Percentiles rank a stretch among this genome's conserved stretches.
Conservation (phyloP, 2,113 vertebrate genomes). For the Oncorhynchus tshawytscha region DNA sequence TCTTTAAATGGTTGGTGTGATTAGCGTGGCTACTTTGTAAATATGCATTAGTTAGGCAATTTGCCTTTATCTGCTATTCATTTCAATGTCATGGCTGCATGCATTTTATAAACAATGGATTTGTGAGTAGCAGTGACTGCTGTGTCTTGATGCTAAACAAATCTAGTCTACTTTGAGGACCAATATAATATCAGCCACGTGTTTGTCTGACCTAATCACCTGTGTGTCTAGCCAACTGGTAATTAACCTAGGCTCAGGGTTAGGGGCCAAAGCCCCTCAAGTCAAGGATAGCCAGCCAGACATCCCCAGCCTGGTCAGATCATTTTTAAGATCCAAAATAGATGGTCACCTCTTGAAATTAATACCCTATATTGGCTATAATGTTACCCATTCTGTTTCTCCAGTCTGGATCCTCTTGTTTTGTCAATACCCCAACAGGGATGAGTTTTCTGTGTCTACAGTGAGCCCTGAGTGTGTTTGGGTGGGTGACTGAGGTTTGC, state of each 20-base stretch:
- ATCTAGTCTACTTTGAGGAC: neutral
- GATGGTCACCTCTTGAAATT: no score
- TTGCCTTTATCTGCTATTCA: no score
- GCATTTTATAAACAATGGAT: neutral
- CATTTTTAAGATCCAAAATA: neutral
- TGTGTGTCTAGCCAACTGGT: conserved; percentile 26
- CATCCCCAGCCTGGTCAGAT: neutral
- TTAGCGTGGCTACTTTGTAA: no score
- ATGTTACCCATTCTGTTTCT: neutral
- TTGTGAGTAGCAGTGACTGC: neutral
- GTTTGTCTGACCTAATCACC: conserved; percentile 54
- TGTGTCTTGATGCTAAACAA: neutral
- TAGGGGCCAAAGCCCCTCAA: conserved; percentile 7
- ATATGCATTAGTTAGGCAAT: no score
- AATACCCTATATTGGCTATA: neutral
- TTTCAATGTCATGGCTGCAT: no score
- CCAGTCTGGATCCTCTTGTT: neutral
- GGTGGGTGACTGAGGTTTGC: neutral
- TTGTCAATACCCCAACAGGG: neutral
- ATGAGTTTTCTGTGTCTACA: neutral
- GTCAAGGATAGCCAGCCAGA: neutral
- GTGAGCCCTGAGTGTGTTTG: neutral
- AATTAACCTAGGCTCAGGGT: conserved; percentile 14
- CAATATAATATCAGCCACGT: neutral
- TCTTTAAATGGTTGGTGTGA: no score